Evolutionary conservation across 2,113 vertebrate genomes (phyloP), one percentile per base, ranked within the genome.

Genomic region (Prochilodus magdalenae): DNA sequence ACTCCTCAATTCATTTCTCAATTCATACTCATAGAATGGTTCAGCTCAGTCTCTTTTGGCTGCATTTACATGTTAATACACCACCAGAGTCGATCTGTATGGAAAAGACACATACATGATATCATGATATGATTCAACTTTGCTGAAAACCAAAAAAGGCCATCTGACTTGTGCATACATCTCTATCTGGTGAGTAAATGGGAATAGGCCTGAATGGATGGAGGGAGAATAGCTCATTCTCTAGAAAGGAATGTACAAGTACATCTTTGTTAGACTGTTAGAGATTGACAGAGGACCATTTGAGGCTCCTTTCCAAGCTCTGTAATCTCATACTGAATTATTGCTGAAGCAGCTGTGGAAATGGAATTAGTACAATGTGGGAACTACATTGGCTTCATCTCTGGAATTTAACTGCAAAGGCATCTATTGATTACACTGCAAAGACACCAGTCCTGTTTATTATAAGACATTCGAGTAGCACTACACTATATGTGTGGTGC

Each of bases 61-160:
- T 51, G 24, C 77, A 44, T 79, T 79, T 71, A 63, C 27, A 62
- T 73, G 40, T 62, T 80, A 73, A 80, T 73, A 51, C 59, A 73
- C 26, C 24, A 80, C 26, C 20, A 26, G 6, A 7, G n/a, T 27
- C 22, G 0, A 11, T 22, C 24, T 73, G 57, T 51, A 63, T 16
- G 26, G 36, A 72, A 29, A 62, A 67, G 59, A 75, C 66, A 75
- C 65, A 27, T 63, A 63, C 69, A 63, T 47, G 67, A 80, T 73
- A 73, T 24, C 69, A 51, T 29, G 67, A 72, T 73, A 63, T 5
- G 78, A 73, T 73, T 73, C 69, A 73, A 69, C 12, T n/a, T 1
- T 30, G 26, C 40, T 71, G 36, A 62, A 72, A 49, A 16, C 11
- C 33, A 40, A 69, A 69, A 26, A 36, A 44, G 30, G 63, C 65